phyloP scores from a whole-genome alignment of 2,797 vertebrate genomes.

The Hozukius guyotensis region DNA sequence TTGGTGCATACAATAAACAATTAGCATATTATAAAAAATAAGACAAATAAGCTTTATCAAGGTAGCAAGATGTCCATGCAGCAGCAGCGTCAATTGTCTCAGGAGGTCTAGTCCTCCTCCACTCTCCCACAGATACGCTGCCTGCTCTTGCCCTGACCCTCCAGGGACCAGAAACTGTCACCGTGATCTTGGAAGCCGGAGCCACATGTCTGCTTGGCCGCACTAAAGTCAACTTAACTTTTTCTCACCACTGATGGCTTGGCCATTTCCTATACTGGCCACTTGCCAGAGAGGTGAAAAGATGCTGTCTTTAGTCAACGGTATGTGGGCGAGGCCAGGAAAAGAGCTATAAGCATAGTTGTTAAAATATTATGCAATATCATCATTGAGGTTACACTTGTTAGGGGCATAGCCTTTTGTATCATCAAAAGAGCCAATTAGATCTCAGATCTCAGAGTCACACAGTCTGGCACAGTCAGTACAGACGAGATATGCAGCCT shows the following conservation, averaged over 20 bases:
- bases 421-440: conserved; percentile 1
- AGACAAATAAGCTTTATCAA: not conserved
- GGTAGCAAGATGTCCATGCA: not conserved
- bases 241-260: conserved; percentile 39
- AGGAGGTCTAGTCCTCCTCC: conserved; percentile 34
- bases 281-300: conserved; percentile 16
- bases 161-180: conserved; percentile 60
- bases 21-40: no score
- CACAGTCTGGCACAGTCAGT: not conserved
- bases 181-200: conserved; percentile 43
- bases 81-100: conserved; percentile 33
- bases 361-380: not conserved
- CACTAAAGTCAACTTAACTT: conserved; percentile 49
- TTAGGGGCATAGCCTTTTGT: not conserved
- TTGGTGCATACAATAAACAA: no score
- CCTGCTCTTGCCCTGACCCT: conserved; percentile 33
- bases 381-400: not conserved
- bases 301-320: conserved; percentile 3
- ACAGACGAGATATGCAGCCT: not conserved
- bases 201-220: conserved; percentile 57
- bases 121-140: conserved; percentile 36
- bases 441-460: not conserved
- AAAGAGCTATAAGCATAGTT: not conserved
- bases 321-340: not conserved
- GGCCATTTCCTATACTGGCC: conserved; percentile 28